Base-by-base conservation (phyloP, 2,888 invertebrate species). In the Drosophila atroscutellata region DNA sequence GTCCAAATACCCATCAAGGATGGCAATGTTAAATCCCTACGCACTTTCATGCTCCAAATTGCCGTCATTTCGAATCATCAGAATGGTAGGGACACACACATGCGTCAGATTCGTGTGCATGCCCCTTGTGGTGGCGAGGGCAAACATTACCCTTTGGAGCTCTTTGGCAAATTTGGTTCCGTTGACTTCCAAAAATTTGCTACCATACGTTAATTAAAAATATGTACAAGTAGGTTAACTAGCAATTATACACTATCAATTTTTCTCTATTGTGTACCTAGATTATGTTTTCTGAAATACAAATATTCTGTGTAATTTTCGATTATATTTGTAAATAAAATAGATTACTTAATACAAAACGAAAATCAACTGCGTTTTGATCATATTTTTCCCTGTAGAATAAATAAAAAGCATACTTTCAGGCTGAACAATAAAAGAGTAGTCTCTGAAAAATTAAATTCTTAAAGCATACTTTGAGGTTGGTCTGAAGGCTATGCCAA, bases 61-160 rank as follows among this genome's bases (percentile, higher is more conserved):
- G 98, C 98, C 24, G 98, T 99, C 1, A 95, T 99, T 52, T 98
- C 98, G 83, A 99, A 99, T 93, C 99, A 99, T 93, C 99, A 99
- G 93, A 99, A 99, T 94, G 99, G 99, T 5, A 94, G 99, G 74
- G 99, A 99, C 91, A 99, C 99, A 1, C 99, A 99, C 91, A 97
- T 99, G 95, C 94, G 99, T 61, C 98, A 98, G 93, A 98, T 99
- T 70, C 98, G 98, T 93, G 96, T 99, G 62, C 98, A 99, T 92
- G 98, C 99, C 56, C 98, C 99, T 0, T 76, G 80, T 1, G 75
- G 77, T 1, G 78, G 94, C 86, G 95, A 95, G 76, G 93, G 94
- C 61, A 94, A 94, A 18, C 91, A 92, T 65, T 92, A 93, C 77
- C 92, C 96, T 18, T 94, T 96, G 26, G 95, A 96, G 85, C 94